Evolutionary conservation across 2,113 vertebrate genomes (phyloP).

Genomic region (Pan troglodytes): NHGRI_mPanTro3-v2.1_pri NC_072407.2:132997001-132997500

Average conservation of each 20-base stretch:
- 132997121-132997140: neutral
- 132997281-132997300: conserved; percentile 45
- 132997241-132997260: neutral
- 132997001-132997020: neutral
- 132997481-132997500: conserved; percentile 20
- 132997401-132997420: neutral
- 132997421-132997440: neutral
- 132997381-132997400: neutral
- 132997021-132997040: neutral
- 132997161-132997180: neutral
- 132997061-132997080: neutral
- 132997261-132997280: neutral
- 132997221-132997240: neutral
- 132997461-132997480: neutral
- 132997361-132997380: neutral
- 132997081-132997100: neutral
- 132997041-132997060: neutral
- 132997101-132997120: neutral
- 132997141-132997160: neutral
- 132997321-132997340: neutral
- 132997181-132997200: conserved; percentile 73
- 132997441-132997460: neutral
- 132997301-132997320: conserved; percentile 50
- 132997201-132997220: conserved; percentile 56
- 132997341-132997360: neutral